Evolutionary conservation across 2,888 invertebrate genomes (phyloP), one percentile per base, ranked within the genome.

Genomic region (Podotricha telesiphe): DNA sequence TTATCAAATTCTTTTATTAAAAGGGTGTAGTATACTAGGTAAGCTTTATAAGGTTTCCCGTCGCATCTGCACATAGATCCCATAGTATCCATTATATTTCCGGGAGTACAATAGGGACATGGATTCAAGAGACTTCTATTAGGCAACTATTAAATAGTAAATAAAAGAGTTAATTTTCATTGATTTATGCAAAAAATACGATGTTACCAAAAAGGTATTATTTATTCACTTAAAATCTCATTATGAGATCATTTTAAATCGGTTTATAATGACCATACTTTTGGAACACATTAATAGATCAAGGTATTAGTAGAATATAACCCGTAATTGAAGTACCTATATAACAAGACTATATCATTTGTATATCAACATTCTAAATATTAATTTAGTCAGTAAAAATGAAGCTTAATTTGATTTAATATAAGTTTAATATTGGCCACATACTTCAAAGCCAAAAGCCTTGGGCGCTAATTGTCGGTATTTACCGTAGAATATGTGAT

Each of bases 1-100:
- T 8, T 8, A 37, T 7, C 1, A 6, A 37, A 37, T 37, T 1
- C 37, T 37, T 8, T 7, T 37, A 37, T 37, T 37, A 37, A 6
- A 37, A 8, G 37, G 8, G 6, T 28, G 2, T 37, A 37, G 7
- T 8, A 8, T 10, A 6, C 19, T 34, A 37, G 34, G 48, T 63
- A 11, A 63, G 63, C 10, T 10, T 34, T 19, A 34, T 50, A 50
- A 17, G 63, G 37, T 10, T 62, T 50, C 48, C n/a, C 17, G 28
- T 28, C 6, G 28, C 28, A n/a, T n/a, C n/a, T n/a, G n/a, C n/a
- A n/a, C n/a, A 62, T 37, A 62, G 19, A 62, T 40, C 28, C 19
- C 15, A 50, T 50, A 34, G 13, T 50, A 34, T 63, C 11, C 13
- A 20, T 50, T 63, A 45, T 50, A 71, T 58, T 77, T 83, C 81